These are phyloP conservation scores for Tragelaphus strepsiceros DNA, from an alignment of 2,113 vertebrate species.

Conservation along the genomic window DNA sequence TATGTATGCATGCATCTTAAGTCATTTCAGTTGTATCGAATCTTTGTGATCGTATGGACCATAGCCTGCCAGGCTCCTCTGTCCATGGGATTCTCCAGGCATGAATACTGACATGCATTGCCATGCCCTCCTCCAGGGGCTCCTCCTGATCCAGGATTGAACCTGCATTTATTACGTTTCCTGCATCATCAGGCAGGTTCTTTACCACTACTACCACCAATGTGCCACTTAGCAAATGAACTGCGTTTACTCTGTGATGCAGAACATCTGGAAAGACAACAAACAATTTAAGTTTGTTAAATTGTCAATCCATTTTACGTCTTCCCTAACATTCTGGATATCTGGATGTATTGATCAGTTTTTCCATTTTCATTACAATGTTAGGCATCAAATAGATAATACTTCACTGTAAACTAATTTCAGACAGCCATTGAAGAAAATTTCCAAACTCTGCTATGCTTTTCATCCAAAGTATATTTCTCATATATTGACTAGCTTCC, in stretches of 20 bases:
- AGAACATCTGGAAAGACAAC: background rate
- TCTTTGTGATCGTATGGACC: background rate
- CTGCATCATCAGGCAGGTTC: background rate
- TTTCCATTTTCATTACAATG: constrained; percentile 10
- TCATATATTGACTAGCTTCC: background rate
- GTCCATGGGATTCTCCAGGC: background rate
- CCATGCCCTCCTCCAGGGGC: background rate
- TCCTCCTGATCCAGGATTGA: background rate
- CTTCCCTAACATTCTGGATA: background rate
- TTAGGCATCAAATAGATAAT: background rate
- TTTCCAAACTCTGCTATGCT: background rate
- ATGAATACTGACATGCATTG: background rate
- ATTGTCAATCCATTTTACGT: background rate
- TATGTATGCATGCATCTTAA: background rate
- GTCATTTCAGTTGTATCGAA: background rate
- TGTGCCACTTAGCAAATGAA: background rate
- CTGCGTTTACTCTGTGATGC: background rate
- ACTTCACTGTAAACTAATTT: background rate
- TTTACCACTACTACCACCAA: background rate
- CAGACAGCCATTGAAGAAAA: background rate
- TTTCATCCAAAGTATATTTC: background rate
- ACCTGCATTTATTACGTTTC: background rate
- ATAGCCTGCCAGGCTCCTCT: background rate
- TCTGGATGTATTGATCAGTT: background rate
- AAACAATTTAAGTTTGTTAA: background rate